These are phyloP conservation scores for Vicugna pacos DNA, from an alignment of 2,113 vertebrate species.

Conservation along the genomic window DNA sequence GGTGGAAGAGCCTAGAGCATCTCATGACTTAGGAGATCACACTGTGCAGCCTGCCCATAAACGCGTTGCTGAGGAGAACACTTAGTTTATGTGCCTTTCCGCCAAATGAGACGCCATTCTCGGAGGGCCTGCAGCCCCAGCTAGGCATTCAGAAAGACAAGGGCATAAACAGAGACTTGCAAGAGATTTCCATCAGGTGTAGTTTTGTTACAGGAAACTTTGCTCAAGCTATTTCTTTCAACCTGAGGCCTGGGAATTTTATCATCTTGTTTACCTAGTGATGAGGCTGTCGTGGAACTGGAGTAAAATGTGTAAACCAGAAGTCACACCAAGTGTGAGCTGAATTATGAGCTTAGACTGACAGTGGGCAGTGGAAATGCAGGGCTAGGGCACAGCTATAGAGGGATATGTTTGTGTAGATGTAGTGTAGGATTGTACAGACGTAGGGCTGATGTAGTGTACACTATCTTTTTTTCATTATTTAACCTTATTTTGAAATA, in stretches of 20 bases:
- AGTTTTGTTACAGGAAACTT: slow-evolving; percentile 27
- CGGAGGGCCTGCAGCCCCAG: neutral
- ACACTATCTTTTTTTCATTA: neutral
- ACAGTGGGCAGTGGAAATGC: neutral
- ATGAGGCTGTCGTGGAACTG: neutral
- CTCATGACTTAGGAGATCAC: neutral
- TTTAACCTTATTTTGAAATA: neutral
- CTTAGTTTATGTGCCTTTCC: neutral
- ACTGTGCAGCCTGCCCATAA: neutral
- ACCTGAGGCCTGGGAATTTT: slow-evolving; percentile 18
- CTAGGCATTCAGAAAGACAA: slow-evolving; percentile 10
- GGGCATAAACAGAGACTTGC: slow-evolving; percentile 24
- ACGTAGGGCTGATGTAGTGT: too few relatives aligned
- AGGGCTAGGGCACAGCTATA: neutral
- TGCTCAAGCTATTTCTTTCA: slow-evolving; percentile 32
- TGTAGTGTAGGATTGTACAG: neutral
- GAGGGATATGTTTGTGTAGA: neutral
- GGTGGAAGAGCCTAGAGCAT: neutral
- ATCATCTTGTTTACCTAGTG: slow-evolving; percentile 59
- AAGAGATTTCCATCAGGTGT: slow-evolving; percentile 30
- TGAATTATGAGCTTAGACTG: neutral
- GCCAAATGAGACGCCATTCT: neutral
- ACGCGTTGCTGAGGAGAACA: neutral
- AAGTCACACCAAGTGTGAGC: neutral
- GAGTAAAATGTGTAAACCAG: neutral